Evolutionary conservation across 1,140 invertebrate species (phyloP), one percentile per base, ranked within the genome.

Genomic region (Nephila pilipes): DNA sequence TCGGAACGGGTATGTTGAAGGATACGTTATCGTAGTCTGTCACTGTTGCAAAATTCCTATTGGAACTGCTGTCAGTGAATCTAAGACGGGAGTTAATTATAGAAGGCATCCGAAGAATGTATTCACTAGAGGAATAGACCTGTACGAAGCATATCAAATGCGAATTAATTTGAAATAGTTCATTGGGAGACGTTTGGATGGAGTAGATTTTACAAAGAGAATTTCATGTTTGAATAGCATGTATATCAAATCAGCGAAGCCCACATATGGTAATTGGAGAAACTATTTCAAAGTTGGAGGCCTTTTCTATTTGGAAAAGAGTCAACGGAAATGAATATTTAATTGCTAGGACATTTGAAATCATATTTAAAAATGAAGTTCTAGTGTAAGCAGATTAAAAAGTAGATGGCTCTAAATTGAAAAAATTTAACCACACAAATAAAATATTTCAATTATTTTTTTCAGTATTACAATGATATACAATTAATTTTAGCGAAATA

Each of bases 151-250:
- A 12, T 75, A 36, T 75, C 80, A 55, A 55, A 25, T n/a, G 38
- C 46, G 46, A 54, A 54, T 81, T 81, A 46, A 55, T 81, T 81
- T 81, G 36, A 54, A 55, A 81, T 81, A 54, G 5, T 81, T 81
- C 22, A 32, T 75, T 29, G 29, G 25, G 32, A 75, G 69, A 75
- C 4, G 22, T n/a, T 12, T 65, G 63, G 12, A 60, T 60, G 20
- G 58, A 18, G 57, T 14, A 60, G 58, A 18, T 60, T 60, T 60
- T 20, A 6, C 18, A 5, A 0, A 6, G 20, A 60, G 58, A 18
- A 32, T 75, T 75, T 75, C 12, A 75, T 36, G 18, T 75, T 75
- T 36, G 25, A 75, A 32, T 5, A 18, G 18, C 29, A 32, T 16
- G 14, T 16, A 36, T 75, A 75, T 75, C 29, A 32, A 36, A 16